A percentile compares a stretch with the other conserved stretches of the same genome.
These are phyloP conservation scores for Drosophila pegasa DNA, from an alignment of 2,888 invertebrate genomes.

Conservation along the genomic window DNA sequence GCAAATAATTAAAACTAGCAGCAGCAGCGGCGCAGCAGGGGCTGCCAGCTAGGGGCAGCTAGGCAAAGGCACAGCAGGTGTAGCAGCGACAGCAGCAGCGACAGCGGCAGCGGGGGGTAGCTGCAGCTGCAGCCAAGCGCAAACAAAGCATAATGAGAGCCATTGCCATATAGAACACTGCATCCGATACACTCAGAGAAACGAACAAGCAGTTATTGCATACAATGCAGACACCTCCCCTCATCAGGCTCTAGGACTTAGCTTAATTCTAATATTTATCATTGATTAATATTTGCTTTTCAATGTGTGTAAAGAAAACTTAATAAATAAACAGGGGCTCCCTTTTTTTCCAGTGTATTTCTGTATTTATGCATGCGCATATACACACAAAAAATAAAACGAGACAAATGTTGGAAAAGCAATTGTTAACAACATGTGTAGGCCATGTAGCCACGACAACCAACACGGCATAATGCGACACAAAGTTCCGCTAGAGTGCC, in stretches of 20 bases:
- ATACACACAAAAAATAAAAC: constrained; percentile 12
- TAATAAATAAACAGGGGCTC: no score
- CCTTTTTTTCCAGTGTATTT: constrained; percentile 25
- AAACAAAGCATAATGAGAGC: constrained; percentile 69
- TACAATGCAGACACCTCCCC: no score
- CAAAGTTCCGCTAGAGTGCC: constrained; percentile 75
- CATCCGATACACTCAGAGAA: constrained; percentile 33
- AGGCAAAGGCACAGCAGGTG: constrained; percentile 3
- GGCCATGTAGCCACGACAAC: constrained; percentile 73
- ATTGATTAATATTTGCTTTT: no score
- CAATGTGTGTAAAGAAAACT: no score
- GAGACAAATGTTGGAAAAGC: constrained; percentile 39
- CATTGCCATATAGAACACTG: constrained; percentile 45
- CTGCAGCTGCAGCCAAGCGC: constrained; percentile 60
- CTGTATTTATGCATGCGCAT: constrained; percentile 60
- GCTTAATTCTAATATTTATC: no score
- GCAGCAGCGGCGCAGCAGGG: constrained; percentile 6
- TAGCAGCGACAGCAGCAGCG: not conserved
- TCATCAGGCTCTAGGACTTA: no score
- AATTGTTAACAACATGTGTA: constrained; percentile 68
- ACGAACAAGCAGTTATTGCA: not conserved
- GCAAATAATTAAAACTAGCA: constrained; percentile 57
- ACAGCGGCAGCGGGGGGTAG: not conserved
- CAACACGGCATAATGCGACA: constrained; percentile 72
- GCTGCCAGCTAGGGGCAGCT: not conserved